Conservation (phyloP, 2,113 vertebrate genomes). For the Tretioscincus oriximinensis region DNA sequence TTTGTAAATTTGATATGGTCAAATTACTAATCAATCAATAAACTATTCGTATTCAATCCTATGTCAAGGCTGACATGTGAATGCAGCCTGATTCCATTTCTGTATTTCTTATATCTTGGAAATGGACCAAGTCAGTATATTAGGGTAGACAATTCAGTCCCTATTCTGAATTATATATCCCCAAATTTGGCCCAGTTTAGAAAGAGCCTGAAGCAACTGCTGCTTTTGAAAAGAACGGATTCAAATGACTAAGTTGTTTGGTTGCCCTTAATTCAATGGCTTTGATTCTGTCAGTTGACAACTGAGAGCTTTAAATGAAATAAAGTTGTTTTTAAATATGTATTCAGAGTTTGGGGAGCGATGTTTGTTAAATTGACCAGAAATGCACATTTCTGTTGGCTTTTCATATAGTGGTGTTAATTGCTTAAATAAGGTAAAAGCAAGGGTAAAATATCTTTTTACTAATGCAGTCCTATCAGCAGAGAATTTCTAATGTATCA, state of each 20-base stretch:
- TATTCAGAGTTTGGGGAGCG: background rate
- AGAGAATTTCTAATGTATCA: background rate
- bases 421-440: constrained; percentile 6
- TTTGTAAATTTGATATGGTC: no score
- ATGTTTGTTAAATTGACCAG: background rate
- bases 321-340: background rate
- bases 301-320: background rate
- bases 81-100: no score
- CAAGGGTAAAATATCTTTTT: background rate
- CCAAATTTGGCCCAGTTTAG: no score
- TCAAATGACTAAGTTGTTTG: background rate
- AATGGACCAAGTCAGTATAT: no score
- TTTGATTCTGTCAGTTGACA: background rate
- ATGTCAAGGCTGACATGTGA: background rate
- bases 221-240: background rate
- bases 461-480: background rate
- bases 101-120: background rate
- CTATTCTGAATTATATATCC: no score
- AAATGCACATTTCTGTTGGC: background rate
- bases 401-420: background rate
- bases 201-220: no score
- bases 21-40: no score
- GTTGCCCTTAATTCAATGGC: background rate
- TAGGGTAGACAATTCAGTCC: no score
- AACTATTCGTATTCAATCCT: no score